Conservation (phyloP, 2,888 invertebrate genomes). For the Punctoribates punctum region DNA sequence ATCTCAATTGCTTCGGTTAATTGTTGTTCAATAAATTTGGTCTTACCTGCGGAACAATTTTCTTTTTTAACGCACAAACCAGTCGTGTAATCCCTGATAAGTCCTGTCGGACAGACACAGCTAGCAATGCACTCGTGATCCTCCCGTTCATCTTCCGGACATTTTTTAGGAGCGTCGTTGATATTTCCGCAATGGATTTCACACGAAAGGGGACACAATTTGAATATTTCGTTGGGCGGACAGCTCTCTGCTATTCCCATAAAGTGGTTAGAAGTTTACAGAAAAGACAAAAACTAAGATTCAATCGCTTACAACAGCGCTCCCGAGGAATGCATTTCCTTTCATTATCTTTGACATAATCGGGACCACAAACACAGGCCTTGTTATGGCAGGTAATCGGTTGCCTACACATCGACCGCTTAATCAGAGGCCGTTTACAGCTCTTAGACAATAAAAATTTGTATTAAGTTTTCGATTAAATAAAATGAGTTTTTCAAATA, state of each 20-base stretch:
- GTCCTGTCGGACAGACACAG: conserved; percentile 16
- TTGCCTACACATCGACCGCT: conserved; percentile 30
- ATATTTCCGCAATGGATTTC: conserved; percentile 32
- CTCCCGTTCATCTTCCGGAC: conserved; percentile 32
- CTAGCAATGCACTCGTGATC: conserved; percentile 24
- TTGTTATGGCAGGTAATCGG: conserved; percentile 25
- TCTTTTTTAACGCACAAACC: conserved; percentile 14
- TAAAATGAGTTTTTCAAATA: background rate
- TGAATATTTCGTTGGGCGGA: conserved; percentile 26
- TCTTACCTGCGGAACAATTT: background rate
- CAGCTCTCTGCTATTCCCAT: conserved; percentile 34
- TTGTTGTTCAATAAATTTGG: background rate
- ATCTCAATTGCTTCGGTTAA: background rate
- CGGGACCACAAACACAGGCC: conserved; percentile 22
- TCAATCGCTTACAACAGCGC: conserved; percentile 28
- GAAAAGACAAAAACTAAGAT: background rate
- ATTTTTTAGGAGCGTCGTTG: background rate
- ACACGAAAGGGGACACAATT: conserved; percentile 12
- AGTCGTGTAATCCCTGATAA: conserved; percentile 15
- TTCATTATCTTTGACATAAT: conserved; percentile 27
- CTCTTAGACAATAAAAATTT: background rate
- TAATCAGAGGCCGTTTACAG: conserved; percentile 23
- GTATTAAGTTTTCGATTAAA: background rate
- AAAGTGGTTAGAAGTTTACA: background rate
- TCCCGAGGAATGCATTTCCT: conserved; percentile 5